Conservation (phyloP, 2,797 vertebrate species). For the Pteronotus mesoamericanus region DNA sequence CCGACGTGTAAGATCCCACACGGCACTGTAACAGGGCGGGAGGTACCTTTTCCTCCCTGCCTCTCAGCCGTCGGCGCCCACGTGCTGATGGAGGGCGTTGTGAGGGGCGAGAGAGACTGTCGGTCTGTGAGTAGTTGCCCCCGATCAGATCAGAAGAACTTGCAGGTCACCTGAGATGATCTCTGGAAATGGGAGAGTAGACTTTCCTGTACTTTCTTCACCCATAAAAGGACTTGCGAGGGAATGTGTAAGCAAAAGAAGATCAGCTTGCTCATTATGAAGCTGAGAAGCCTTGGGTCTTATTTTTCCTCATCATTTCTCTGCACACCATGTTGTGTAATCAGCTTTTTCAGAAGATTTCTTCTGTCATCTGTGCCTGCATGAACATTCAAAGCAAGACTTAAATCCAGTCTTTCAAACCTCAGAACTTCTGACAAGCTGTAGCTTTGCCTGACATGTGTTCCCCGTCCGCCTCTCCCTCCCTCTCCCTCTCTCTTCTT, state of each 20-base stretch:
- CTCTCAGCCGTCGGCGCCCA: background rate
- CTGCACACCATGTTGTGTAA: background rate
- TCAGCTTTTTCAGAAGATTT: background rate
- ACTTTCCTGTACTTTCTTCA: background rate
- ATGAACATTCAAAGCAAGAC: background rate
- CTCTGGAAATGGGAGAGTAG: background rate
- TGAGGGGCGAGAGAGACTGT: background rate
- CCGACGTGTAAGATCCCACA: background rate
- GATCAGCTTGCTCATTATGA: background rate
- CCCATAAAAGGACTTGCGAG: background rate
- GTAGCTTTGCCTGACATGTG: background rate
- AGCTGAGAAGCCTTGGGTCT: background rate
- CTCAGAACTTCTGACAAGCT: background rate
- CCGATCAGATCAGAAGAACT: background rate
- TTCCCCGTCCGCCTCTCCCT: background rate
- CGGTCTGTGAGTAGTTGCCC: background rate
- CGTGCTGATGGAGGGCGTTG: background rate
- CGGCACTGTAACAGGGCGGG: background rate
- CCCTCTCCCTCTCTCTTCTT: background rate
- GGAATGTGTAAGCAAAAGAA: background rate
- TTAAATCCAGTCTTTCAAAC: background rate
- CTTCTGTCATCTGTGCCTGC: slow-evolving; percentile 25
- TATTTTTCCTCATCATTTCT: slow-evolving; percentile 23
- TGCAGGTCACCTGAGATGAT: slow-evolving; percentile 5
- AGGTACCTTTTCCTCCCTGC: background rate